Percentiles rank a stretch among this genome's conserved stretches.
These are phyloP conservation scores for Montipora cactus DNA, from an alignment of 64 coral and sea anemone species.

Conservation along the genomic window DNA sequence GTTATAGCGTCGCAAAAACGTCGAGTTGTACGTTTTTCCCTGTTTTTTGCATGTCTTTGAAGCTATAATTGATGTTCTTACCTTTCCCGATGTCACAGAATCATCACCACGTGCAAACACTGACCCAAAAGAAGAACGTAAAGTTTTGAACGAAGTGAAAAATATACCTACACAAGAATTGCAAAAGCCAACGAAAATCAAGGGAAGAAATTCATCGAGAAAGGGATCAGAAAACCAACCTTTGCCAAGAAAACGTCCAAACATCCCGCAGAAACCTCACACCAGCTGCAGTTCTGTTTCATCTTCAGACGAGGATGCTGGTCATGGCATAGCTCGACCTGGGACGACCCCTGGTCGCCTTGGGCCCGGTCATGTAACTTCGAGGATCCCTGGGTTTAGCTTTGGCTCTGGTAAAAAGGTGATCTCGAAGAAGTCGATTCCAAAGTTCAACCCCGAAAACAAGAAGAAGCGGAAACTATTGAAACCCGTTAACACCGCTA, in stretches of 20 bases:
- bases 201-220: neutral
- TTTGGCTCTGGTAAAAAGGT: slow-evolving; percentile 30
- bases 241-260: neutral
- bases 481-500: slow-evolving; percentile 20
- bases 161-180: neutral
- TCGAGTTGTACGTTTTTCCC: too few relatives aligned
- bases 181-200: neutral
- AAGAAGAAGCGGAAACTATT: slow-evolving; percentile 18
- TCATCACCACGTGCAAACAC: neutral
- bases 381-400: slow-evolving; percentile 5
- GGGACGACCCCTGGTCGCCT: neutral
- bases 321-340: neutral
- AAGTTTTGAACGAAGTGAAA: slow-evolving; percentile 19
- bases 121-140: neutral
- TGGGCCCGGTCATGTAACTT: neutral
- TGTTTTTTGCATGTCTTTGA: too few relatives aligned
- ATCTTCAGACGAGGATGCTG: slow-evolving; percentile 16
- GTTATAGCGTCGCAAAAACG: too few relatives aligned
- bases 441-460: slow-evolving; percentile 34
- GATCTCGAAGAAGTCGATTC: neutral
- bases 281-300: slow-evolving; percentile 18
- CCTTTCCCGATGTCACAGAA: too few relatives aligned
- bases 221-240: slow-evolving; percentile 31
- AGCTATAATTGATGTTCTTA: too few relatives aligned
- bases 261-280: neutral